Conservation (phyloP, 2,888 invertebrate genomes). For the Aleiodes testaceus region DNA sequence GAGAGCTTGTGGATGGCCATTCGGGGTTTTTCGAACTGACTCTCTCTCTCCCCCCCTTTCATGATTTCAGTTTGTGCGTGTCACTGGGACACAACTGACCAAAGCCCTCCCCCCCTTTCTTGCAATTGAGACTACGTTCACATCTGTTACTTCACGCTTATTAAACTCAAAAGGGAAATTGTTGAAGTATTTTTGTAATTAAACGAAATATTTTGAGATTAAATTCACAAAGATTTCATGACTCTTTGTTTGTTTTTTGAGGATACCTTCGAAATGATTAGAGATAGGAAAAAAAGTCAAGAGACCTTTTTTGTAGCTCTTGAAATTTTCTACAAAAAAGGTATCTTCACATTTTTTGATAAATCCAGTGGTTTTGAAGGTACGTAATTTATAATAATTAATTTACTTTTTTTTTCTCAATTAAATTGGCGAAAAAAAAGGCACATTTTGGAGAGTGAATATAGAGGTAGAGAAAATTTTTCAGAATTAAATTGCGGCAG, state of each 20-base stretch:
- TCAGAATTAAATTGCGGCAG: conserved; percentile 14
- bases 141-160: conserved; percentile 64
- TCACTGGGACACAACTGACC: conserved; percentile 33
- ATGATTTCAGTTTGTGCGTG: conserved; percentile 35
- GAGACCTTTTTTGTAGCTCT: too few relatives aligned
- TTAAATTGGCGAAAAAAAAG: too few relatives aligned
- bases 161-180: conserved; percentile 42
- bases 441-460: not conserved
- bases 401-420: too few relatives aligned
- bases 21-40: conserved; percentile 32
- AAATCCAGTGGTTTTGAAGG: too few relatives aligned
- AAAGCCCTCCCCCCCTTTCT: conserved; percentile 45
- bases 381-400: too few relatives aligned
- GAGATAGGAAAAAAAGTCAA: too few relatives aligned
- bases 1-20: conserved; percentile 55
- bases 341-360: too few relatives aligned
- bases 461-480: not conserved
- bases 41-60: conserved; percentile 41
- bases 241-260: too few relatives aligned
- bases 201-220: conserved; percentile 1
- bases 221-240: too few relatives aligned
- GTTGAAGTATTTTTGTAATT: conserved; percentile 19
- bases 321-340: too few relatives aligned
- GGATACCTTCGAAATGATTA: too few relatives aligned
- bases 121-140: conserved; percentile 60